A percentile compares a stretch with the other conserved stretches of the same genome.
These are phyloP conservation scores for Drosophila emarginata DNA, from an alignment of 2,888 invertebrate species.

Conservation along the genomic window DNA sequence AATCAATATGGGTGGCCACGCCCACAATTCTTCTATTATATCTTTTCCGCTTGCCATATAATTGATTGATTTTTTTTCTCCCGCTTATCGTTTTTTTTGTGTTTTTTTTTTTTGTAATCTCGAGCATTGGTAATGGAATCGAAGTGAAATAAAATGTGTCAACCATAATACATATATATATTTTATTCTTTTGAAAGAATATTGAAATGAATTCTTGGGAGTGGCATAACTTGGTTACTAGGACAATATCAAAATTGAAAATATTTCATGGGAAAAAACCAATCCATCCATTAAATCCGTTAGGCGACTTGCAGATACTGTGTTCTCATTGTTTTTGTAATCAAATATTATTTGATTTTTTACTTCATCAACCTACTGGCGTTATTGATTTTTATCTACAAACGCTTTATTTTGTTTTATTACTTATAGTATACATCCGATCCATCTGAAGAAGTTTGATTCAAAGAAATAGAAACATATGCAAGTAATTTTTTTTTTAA, in stretches of 20 bases:
- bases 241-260: conserved; percentile 67
- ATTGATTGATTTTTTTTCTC: conserved; percentile 55
- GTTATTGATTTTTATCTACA: too few species aligned
- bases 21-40: conserved; percentile 20
- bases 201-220: conserved; percentile 12
- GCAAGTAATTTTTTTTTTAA: too few species aligned
- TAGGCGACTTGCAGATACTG: background rate
- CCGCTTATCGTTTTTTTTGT: background rate
- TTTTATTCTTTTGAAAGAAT: conserved; percentile 10
- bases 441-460: too few species aligned
- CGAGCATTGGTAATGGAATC: conserved; percentile 42
- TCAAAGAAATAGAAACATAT: too few species aligned
- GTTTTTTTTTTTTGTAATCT: conserved; percentile 21
- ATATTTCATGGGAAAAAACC: conserved; percentile 36
- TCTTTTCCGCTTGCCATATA: conserved; percentile 24
- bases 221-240: conserved; percentile 33
- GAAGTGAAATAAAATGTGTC: conserved; percentile 46
- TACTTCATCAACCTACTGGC: too few species aligned
- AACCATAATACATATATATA: conserved; percentile 25
- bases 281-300: background rate
- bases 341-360: too few species aligned
- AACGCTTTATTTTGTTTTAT: too few species aligned
- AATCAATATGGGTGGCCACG: conserved; percentile 22
- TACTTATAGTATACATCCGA: too few species aligned
- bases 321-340: background rate